Conservation (phyloP, 2,113 vertebrate genomes). For the Tonatia bakeri region DNA sequence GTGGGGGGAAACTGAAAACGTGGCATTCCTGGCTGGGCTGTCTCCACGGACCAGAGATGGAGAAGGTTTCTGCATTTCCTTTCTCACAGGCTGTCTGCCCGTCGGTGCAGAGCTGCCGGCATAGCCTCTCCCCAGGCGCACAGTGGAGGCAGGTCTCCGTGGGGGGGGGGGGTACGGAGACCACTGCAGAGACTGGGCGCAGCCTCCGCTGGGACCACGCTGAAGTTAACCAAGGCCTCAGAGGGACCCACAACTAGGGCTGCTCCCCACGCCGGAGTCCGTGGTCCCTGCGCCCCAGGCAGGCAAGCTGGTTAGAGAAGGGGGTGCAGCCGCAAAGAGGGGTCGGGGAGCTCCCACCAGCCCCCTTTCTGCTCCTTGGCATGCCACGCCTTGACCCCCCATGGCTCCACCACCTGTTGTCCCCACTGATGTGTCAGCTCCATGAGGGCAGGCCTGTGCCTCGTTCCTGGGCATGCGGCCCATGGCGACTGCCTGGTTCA, state of each 20-base stretch:
- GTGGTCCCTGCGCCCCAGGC: not conserved
- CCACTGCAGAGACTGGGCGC: not conserved
- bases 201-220: not conserved
- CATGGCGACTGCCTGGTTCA: not conserved
- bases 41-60: not conserved
- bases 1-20: not conserved
- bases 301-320: too few species aligned
- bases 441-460: not conserved
- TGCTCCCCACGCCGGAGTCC: not conserved
- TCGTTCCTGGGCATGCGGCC: not conserved
- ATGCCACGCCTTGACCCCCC: not conserved
- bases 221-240: not conserved
- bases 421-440: not conserved
- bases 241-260: not conserved
- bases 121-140: not conserved
- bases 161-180: not conserved
- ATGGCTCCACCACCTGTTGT: not conserved
- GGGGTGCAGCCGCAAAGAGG: rapidly evolving
- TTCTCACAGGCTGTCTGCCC: constrained; percentile 16
- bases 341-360: not conserved
- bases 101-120: not conserved
- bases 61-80: constrained; percentile 3
- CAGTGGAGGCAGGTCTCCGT: not conserved
- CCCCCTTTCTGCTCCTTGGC: not conserved
- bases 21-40: constrained; percentile 21